These are phyloP conservation scores for Notodonta ziczac DNA, from an alignment of 2,888 invertebrate genomes.

Conservation along the genomic window DNA sequence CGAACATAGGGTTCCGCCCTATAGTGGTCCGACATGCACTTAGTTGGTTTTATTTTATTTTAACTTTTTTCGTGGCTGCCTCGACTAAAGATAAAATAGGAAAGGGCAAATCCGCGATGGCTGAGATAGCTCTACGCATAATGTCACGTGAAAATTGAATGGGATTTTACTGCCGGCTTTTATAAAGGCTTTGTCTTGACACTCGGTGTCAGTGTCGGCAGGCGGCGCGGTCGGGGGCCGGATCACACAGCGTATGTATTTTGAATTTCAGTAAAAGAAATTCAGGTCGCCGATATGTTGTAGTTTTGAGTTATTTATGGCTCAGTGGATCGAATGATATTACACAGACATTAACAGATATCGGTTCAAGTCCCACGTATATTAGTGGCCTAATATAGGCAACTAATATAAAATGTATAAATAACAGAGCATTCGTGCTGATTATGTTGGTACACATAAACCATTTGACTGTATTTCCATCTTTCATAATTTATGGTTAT, in stretches of 20 bases:
- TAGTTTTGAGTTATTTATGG: too few relatives aligned
- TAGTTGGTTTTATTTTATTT: not conserved
- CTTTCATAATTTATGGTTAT: too few relatives aligned
- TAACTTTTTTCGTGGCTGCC: not conserved
- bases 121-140: conserved; percentile 37
- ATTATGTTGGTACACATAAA: too few relatives aligned
- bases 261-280: not conserved
- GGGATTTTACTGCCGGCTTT: conserved; percentile 42
- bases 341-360: too few relatives aligned
- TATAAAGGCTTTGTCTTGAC: conserved; percentile 31
- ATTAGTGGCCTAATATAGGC: too few relatives aligned
- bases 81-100: not conserved
- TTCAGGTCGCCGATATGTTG: not conserved
- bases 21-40: too few relatives aligned
- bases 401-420: too few relatives aligned
- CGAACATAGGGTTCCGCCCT: too few relatives aligned
- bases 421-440: too few relatives aligned
- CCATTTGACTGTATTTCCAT: too few relatives aligned
- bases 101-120: conserved; percentile 21
- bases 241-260: not conserved
- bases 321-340: too few relatives aligned
- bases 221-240: not conserved
- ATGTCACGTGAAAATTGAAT: conserved; percentile 45
- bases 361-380: too few relatives aligned
- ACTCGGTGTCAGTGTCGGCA: not conserved